Evolutionary conservation across 2,888 invertebrate species (phyloP), one percentile per base, ranked within the genome.

Genomic region (Ophion costatus): DNA sequence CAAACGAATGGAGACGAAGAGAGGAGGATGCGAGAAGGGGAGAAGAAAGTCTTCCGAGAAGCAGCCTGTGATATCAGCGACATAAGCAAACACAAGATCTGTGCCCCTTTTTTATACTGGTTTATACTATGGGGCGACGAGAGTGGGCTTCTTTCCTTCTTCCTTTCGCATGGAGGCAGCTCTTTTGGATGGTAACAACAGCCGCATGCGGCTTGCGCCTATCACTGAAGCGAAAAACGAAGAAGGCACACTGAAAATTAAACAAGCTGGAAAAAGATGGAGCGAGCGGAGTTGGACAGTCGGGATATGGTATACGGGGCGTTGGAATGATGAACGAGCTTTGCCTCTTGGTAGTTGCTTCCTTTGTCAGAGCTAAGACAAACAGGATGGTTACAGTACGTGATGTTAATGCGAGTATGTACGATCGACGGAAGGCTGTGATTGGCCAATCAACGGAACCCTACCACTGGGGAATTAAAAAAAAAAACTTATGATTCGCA

Each of bases 21-120:
- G 71, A 57, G 73, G 42, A 63, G 22, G 61, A 70, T 45, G 45
- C 38, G 11, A 63, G 56, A 76, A 80, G 66, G 70, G 67, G 45
- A 66, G 66, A 76, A 11, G 17, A 42, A 76, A 80, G 76, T 76
- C 64, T 88, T 84, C 86, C 80, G 83, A 87, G 85, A 90, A 89
- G 80, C 86, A 57, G 82, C 85, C 83, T 88, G 87, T 86, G 89
- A 84, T 84, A 86, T 82, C 85, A 80, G 63, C 77, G 80, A 79
- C 66, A 67, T 80, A 86, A 81, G 84, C 80, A 87, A 85, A 87
- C 83, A 83, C 24, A 24, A 59, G 70, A 66, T 78, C 70, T 42
- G 64, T 74, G 69, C 74, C 59, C 75, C 78, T 75, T 75, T 71
- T 71, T 66, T 70, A 17, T 78, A 78, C 78, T 79, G 51, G 38